Evolutionary conservation across 2,888 invertebrate species (phyloP), one percentile per base, ranked within the genome.

Genomic region (Eupithecia tripunctaria): DNA sequence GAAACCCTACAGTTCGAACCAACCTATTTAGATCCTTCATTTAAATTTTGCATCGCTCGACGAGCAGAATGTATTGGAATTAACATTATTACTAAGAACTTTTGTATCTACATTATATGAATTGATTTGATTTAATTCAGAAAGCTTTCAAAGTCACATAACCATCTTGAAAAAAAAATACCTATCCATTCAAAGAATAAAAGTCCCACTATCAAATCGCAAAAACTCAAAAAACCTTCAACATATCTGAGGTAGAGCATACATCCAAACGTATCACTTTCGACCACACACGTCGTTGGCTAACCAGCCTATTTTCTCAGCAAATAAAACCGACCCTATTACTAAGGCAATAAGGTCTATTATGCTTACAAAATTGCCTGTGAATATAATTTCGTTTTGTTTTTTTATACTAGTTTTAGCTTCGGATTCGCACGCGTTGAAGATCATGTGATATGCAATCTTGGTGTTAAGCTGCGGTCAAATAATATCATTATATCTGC

Each of bases 231-330:
- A 18, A 43, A 43, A 43, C 18, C n/a, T n/a, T n/a, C n/a, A 43
- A 6, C 10, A 10, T 12, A 12, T 51, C 21, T 21, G 0, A 51
- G 12, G 60, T 60, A 60, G 60, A 60, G 60, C 60, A 60, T 29
- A 56, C 56, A 56, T 56, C 56, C 56, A 56, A 56, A 25, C 56
- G 56, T 72, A 72, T 38, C 75, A 73, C 70, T 72, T 63, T 60
- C 51, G 86, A 86, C 86, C 86, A 86, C 87, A 86, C 86, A 86
- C 84, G 82, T 74, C 64, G 85, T 75, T 43, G 67, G 56, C 25
- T 25, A 56, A 56, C 80, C 81, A 82, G 77, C 80, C 27, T 51
- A 68, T 6, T 25, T 21, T n/a, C 51, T 10, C 59, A 60, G 2
- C 0, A 76, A 76, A 78, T 60, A 38, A 56, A 56, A 56, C 56